A percentile compares a stretch with the other conserved stretches of the same genome.
Conservation (phyloP, 2,113 vertebrate species). For the Barbus barbus region DNA sequence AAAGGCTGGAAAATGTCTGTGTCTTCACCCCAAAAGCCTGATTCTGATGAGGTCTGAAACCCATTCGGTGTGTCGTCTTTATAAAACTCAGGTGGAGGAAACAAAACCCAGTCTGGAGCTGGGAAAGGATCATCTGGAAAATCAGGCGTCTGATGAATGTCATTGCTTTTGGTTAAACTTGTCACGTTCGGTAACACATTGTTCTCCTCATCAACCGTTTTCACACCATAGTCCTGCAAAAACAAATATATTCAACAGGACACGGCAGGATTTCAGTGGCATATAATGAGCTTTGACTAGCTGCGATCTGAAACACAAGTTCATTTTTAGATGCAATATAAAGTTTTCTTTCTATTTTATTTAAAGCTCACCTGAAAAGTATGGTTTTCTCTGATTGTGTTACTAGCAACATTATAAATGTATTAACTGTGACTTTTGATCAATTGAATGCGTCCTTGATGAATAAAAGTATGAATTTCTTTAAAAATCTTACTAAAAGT, state of each 20-base stretch:
- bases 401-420: neutral
- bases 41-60: neutral
- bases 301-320: too few relatives aligned
- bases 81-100: neutral
- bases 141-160: neutral
- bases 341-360: too few relatives aligned
- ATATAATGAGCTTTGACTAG: fast-evolving
- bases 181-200: neutral
- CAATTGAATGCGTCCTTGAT: neutral
- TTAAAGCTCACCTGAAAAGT: too few relatives aligned
- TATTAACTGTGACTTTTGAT: neutral
- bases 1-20: constrained; percentile 31
- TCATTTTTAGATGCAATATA: too few relatives aligned
- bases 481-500: neutral
- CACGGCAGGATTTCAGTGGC: neutral
- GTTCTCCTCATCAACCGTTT: too few relatives aligned
- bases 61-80: neutral
- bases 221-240: constrained; percentile 1
- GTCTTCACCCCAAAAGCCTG: constrained; percentile 2
- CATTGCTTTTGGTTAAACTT: constrained; percentile 9
- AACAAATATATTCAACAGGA: neutral
- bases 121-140: neutral
- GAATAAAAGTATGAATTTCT: neutral
- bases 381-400: neutral
- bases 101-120: constrained; percentile 18